Evolutionary conservation across 30 jellyfish, hydroid and myxozoan species (phyloP).

Genomic region (Catostylus mosaicus): DNA sequence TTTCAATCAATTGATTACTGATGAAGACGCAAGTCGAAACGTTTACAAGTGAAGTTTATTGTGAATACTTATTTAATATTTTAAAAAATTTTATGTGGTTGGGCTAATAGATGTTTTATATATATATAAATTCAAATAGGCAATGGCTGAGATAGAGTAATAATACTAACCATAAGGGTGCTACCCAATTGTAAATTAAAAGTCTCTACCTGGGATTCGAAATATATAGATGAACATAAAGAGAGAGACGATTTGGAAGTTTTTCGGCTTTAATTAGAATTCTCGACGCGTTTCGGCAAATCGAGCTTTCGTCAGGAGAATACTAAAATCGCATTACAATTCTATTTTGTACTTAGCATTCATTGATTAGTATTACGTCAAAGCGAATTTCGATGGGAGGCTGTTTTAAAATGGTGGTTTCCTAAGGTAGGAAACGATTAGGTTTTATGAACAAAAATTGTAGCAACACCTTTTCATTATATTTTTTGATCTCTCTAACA

Average conservation of each 20-base stretch:
- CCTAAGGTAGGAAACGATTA: slow-evolving; percentile 24
- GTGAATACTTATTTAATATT: no score
- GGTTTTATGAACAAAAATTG: background rate
- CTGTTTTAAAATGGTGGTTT: background rate
- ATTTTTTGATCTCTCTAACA: background rate
- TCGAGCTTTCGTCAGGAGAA: slow-evolving; percentile 1
- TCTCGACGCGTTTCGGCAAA: slow-evolving; percentile 4
- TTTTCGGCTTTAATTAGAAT: background rate
- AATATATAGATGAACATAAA: background rate
- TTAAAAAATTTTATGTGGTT: no score
- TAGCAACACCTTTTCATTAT: slow-evolving; percentile 17
- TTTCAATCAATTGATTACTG: no score
- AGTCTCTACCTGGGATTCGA: no score
- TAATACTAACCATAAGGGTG: no score
- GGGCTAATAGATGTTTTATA: no score
- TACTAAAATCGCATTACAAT: background rate
- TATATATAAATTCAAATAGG: no score
- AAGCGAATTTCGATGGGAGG: slow-evolving; percentile 10
- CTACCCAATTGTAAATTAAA: no score
- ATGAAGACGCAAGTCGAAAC: no score
- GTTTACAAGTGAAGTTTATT: no score
- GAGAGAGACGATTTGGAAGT: background rate
- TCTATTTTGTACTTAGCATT: background rate
- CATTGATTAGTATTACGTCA: slow-evolving; percentile 4
- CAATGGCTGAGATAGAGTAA: no score